Evolutionary conservation across 1,140 invertebrate species (phyloP).

Genomic region (Anastrepha ludens): DNA sequence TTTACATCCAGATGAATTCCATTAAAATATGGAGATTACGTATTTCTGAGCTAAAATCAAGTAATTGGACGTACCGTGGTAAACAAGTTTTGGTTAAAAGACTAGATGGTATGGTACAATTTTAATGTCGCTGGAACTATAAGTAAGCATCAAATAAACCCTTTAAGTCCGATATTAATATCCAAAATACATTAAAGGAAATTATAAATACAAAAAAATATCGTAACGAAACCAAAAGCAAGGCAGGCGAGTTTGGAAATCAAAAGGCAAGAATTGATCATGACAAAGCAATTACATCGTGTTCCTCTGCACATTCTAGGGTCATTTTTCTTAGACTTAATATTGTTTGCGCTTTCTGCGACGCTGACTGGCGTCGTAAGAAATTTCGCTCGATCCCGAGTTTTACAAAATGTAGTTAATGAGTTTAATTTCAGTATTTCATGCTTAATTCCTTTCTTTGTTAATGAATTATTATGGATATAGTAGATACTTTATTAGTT

Average conservation of each 20-base stretch:
- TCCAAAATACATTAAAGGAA: too few relatives aligned
- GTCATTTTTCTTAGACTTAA: conserved; percentile 63
- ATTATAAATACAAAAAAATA: too few relatives aligned
- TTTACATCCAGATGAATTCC: too few relatives aligned
- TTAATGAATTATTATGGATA: not conserved
- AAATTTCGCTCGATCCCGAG: not conserved
- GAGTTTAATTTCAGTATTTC: not conserved
- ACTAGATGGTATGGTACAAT: too few relatives aligned
- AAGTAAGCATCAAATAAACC: too few relatives aligned
- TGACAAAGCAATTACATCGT: conserved; percentile 69
- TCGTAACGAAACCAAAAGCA: not conserved
- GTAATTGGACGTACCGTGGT: too few relatives aligned
- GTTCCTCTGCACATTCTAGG: conserved; percentile 72
- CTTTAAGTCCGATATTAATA: too few relatives aligned
- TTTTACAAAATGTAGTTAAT: not conserved
- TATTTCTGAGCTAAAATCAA: too few relatives aligned
- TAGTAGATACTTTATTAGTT: not conserved
- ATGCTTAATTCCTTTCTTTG: not conserved
- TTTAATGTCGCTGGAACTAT: too few relatives aligned
- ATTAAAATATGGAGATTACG: too few relatives aligned
- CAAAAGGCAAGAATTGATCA: not conserved
- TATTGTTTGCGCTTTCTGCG: conserved; percentile 20
- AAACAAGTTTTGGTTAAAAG: too few relatives aligned
- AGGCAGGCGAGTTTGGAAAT: not conserved
- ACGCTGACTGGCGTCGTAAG: not conserved